Evolutionary conservation across 2,797 vertebrate species (phyloP).

Genomic region (Furcifer pardalis): DNA sequence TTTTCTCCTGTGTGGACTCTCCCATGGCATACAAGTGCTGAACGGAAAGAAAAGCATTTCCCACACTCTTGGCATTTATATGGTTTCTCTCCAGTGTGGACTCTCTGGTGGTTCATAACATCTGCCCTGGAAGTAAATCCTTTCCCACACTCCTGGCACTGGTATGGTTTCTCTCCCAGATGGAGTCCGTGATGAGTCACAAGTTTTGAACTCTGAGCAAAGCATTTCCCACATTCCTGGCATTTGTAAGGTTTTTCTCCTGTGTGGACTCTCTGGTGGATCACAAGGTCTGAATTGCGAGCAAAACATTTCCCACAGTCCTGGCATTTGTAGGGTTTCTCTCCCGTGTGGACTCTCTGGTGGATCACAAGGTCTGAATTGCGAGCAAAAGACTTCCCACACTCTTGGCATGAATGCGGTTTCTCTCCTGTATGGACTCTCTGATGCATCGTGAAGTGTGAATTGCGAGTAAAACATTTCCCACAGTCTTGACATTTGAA

Average conservation of each 20-base stretch:
- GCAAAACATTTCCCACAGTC: background rate
- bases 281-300: too few species aligned
- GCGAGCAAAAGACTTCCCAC: conserved; percentile 6
- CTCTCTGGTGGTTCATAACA: background rate
- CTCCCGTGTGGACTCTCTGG: conserved; percentile 18
- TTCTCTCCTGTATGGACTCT: too few species aligned
- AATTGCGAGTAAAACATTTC: too few species aligned
- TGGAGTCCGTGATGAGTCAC: conserved; percentile 2
- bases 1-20: too few species aligned
- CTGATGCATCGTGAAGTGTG: too few species aligned
- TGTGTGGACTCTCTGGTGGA: too few species aligned
- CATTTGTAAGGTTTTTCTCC: background rate
- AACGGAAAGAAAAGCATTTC: background rate
- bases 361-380: background rate
- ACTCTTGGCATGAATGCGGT: background rate
- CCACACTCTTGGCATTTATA: too few species aligned
- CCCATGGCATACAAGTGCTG: background rate
- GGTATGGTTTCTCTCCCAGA: conserved; percentile 40
- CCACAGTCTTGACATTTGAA: too few species aligned
- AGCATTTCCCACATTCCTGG: background rate
- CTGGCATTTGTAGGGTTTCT: conserved; percentile 19
- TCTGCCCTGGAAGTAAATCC: background rate
- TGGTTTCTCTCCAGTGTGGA: too few species aligned
- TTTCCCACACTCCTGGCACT: conserved; percentile 2
- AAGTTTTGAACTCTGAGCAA: background rate